Conservation (phyloP, 2,113 vertebrate genomes). For the Monopterus albus region DNA sequence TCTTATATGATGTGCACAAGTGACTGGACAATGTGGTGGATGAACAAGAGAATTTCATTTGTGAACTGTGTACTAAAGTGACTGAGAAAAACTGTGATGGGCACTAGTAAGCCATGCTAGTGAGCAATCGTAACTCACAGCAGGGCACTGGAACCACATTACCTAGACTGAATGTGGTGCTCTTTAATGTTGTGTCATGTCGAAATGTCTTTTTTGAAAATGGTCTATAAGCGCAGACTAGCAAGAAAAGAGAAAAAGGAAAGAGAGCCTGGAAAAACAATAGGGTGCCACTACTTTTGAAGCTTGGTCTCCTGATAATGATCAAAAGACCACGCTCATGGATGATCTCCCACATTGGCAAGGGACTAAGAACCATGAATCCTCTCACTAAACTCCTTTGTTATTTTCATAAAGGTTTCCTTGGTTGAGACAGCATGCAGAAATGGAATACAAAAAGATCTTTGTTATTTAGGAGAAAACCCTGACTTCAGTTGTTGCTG, state of each 20-base stretch:
- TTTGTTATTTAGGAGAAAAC: conserved; percentile 2
- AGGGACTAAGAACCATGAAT: conserved; percentile 32
- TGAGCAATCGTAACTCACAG: background rate
- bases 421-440: background rate
- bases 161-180: background rate
- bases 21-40: no score
- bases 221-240: background rate
- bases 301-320: conserved; percentile 44
- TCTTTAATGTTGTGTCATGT: background rate
- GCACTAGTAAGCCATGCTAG: background rate
- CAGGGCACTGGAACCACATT: background rate
- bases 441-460: no score
- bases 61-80: no score
- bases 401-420: conserved; percentile 37
- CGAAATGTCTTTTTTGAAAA: background rate
- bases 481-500: background rate
- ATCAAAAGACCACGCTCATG: conserved; percentile 47
- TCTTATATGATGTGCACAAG: no score
- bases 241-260: background rate
- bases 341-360: conserved; percentile 32
- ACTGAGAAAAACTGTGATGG: no score
- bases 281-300: conserved; percentile 38
- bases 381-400: conserved; percentile 34
- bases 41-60: no score
- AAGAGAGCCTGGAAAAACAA: conserved; percentile 18